Evolutionary conservation across 2,888 invertebrate species (phyloP), one percentile per base, ranked within the genome.

Genomic region (Sphaerophoria rueppellii): DNA sequence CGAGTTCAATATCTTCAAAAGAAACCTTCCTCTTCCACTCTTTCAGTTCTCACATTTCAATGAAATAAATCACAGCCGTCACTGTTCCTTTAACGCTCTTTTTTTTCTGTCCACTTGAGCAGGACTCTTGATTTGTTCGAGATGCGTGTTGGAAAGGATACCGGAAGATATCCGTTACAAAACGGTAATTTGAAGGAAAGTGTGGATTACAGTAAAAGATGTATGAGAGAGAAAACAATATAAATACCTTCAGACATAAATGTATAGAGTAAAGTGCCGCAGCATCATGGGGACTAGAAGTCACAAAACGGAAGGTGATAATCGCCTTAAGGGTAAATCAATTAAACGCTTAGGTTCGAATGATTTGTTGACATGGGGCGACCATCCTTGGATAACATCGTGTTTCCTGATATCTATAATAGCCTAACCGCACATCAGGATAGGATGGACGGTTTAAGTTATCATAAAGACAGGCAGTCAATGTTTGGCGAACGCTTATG

Each of bases 301-400:
- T 78, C 70, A 54, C 73, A 58, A 57, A 74, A 78, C 78, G 74
- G 82, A 82, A 79, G 82, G 82, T 82, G 82, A 82, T 82, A 79
- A 82, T 82, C 82, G 82, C 79, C 74, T 82, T 82, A 79, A 46
- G 82, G 82, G 82, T 82, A 82, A 82, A 82, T 82, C 82, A 82
- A 82, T 82, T 82, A 82, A 82, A 82, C 65, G 82, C 82, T 82
- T 78, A 82, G 65, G 74, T 70, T 82, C 74, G 52, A 70, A 74
- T 79, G 82, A 82, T 82, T 82, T 82, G 82, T 82, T 82, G 82
- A 82, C 82, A 82, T 82, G 70, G 79, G 52, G 24, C 24, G 78
- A 58, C 78, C 74, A 73, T 69, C 77, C 72, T 58, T 74, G 76
- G 24, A 81, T 76, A 81, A 81, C 76, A 76, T 71, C 40, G 52